Conservation (phyloP, 2,888 invertebrate genomes). For the Automeris io region DNA sequence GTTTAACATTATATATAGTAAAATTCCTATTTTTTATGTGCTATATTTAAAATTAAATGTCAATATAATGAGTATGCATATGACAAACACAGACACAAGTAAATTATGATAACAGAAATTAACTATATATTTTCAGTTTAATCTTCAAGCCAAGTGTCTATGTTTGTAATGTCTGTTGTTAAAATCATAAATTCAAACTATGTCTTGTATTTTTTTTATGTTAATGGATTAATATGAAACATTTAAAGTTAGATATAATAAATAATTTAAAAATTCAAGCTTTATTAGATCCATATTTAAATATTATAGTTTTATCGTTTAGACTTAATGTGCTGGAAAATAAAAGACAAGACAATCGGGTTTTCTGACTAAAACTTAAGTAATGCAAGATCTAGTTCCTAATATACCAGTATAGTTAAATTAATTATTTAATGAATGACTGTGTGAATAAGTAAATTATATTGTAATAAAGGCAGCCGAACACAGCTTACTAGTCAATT, state of each 20-base stretch:
- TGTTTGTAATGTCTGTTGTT: not conserved
- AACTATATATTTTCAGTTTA: not conserved
- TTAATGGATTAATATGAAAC: not conserved
- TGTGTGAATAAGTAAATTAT: not conserved
- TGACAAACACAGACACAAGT: no score
- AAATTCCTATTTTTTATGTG: not conserved
- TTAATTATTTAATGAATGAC: not conserved
- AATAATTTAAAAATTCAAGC: not conserved
- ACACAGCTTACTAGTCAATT: conserved; percentile 3
- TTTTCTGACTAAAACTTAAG: not conserved
- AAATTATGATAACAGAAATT: not conserved
- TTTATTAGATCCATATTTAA: not conserved
- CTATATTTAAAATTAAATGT: not conserved
- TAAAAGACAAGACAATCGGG: not conserved
- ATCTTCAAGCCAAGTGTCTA: not conserved
- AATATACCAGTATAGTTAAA: not conserved
- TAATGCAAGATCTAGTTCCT: not conserved
- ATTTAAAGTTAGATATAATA: not conserved
- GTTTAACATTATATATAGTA: not conserved
- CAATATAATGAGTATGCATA: not conserved
- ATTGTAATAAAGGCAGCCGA: not conserved
- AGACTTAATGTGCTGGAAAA: not conserved
- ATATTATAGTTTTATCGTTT: not conserved
- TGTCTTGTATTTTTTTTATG: not conserved
- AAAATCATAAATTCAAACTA: not conserved